Percentiles rank a stretch among this genome's conserved stretches.
phyloP scores from a whole-genome alignment of 2,113 vertebrate species.

The Cynocephalus volans region DNA sequence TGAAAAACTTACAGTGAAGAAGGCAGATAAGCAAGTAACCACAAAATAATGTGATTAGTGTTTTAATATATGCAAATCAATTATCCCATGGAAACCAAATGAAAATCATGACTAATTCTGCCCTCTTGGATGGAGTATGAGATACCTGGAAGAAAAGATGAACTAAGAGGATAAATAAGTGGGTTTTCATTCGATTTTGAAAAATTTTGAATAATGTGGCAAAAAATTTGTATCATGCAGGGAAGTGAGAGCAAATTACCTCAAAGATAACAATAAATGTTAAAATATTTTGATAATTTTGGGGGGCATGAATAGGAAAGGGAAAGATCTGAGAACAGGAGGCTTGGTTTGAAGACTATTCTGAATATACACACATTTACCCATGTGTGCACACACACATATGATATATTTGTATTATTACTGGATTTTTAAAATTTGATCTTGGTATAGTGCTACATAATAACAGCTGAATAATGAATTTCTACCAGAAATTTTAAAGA shows the following conservation, averaged over 20 bases:
- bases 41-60: neutral
- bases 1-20: neutral
- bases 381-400: neutral
- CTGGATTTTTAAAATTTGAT: neutral
- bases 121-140: neutral
- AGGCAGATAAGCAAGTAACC: neutral
- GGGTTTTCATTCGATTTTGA: neutral
- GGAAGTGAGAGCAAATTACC: neutral
- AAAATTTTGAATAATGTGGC: neutral
- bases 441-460: neutral
- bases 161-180: neutral
- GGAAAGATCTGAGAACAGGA: neutral
- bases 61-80: neutral
- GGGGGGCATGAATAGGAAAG: neutral
- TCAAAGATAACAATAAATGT: neutral
- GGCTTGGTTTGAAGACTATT: neutral
- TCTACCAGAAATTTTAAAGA: neutral
- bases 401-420: neutral
- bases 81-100: neutral
- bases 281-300: neutral
- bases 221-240: neutral
- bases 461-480: neutral
- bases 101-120: neutral
- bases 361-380: neutral
- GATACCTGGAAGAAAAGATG: neutral